Percentiles rank a stretch among this genome's conserved stretches.
These are phyloP conservation scores for Heteromormyrus szaboi DNA, from an alignment of 2,797 vertebrate genomes.

Conservation along the genomic window DNA sequence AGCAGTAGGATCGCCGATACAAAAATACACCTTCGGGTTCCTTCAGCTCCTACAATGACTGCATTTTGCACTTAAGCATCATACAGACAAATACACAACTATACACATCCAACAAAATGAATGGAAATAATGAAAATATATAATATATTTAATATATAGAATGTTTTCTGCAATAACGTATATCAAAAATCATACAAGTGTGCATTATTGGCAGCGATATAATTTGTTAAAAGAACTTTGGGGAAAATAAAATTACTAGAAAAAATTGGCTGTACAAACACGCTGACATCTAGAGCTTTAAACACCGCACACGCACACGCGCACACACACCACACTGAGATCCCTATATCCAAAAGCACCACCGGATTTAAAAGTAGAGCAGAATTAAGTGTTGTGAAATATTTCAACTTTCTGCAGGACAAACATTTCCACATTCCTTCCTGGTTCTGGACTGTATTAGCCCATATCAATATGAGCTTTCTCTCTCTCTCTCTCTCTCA, in stretches of 20 bases:
- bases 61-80: constrained; percentile 59
- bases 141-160: constrained; percentile 21
- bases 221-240: constrained; percentile 39
- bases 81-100: constrained; percentile 72
- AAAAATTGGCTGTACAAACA: constrained; percentile 11
- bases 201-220: constrained; percentile 52
- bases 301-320: background rate
- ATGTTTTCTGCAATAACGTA: constrained; percentile 4
- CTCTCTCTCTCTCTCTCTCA: background rate
- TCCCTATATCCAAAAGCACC: background rate
- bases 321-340: background rate
- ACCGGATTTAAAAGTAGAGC: background rate
- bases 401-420: background rate
- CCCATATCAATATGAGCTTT: background rate
- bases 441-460: background rate
- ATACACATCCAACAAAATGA: constrained; percentile 60
- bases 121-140: constrained; percentile 52
- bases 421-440: constrained; percentile 3
- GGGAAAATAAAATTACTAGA: background rate
- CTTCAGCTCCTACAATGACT: constrained; percentile 62
- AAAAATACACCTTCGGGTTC: constrained; percentile 86
- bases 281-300: background rate
- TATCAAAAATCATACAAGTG: constrained; percentile 22
- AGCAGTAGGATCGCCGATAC: constrained; percentile 76
- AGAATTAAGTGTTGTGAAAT: constrained; percentile 8